A percentile compares a stretch with the other conserved stretches of the same genome.
phyloP scores from a whole-genome alignment of 2,113 vertebrate species.

The Nibea coibor region DNA sequence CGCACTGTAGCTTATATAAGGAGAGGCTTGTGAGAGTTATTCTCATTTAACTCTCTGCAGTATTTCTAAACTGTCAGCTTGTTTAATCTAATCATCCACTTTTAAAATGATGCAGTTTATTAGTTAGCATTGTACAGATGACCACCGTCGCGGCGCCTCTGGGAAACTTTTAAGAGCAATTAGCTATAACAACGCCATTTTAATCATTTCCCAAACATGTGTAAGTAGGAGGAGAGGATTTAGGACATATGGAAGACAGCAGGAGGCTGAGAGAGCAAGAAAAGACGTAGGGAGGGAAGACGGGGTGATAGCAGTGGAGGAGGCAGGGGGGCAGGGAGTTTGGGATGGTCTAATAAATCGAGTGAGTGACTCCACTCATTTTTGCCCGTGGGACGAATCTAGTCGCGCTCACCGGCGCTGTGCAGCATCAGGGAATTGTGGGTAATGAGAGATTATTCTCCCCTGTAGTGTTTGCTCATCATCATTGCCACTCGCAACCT shows the following conservation, averaged over 20 bases:
- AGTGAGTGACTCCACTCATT: constrained; percentile 81
- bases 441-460: constrained; percentile 85
- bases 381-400: constrained; percentile 82
- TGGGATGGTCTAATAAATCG: constrained; percentile 82
- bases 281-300: constrained; percentile 35
- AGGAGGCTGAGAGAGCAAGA: constrained; percentile 38
- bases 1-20: too few species aligned
- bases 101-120: background rate
- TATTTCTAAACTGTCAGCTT: background rate
- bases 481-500: constrained; percentile 54
- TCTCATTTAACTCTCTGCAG: background rate
- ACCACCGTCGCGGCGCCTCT: background rate
- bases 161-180: background rate
- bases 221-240: background rate
- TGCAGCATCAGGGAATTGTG: constrained; percentile 74
- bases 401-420: constrained; percentile 61
- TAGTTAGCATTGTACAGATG: background rate
- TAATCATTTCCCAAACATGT: constrained; percentile 4
- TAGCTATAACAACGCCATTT: background rate
- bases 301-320: constrained; percentile 56
- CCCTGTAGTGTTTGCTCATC: constrained; percentile 81
- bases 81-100: background rate
- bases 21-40: background rate
- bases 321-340: constrained; percentile 54
- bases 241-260: constrained; percentile 72